phyloP scores from a whole-genome alignment of 2,797 vertebrate genomes.

The Apogon hyalosoma region DNA sequence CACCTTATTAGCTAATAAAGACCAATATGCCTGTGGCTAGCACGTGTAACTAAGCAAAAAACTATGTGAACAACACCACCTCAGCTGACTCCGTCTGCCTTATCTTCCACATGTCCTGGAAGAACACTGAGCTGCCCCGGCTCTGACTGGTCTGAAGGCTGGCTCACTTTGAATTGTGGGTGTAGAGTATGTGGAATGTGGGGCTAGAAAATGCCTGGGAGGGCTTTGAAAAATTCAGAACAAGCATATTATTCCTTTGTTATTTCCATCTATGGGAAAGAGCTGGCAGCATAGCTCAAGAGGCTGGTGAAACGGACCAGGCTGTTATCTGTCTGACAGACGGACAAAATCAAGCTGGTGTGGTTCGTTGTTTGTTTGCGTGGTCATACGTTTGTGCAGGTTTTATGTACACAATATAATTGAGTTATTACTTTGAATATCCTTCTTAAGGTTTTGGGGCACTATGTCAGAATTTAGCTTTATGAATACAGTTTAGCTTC shows the following conservation, averaged over 20 bases:
- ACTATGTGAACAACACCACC: slow-evolving; percentile 21
- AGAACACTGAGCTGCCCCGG: slow-evolving; percentile 33
- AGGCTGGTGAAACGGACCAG: slow-evolving; percentile 37
- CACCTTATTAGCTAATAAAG: slow-evolving; percentile 40
- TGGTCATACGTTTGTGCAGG: slow-evolving; percentile 13
- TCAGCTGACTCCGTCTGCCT: slow-evolving; percentile 38
- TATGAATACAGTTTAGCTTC: slow-evolving; percentile 21
- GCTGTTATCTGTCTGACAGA: slow-evolving; percentile 46
- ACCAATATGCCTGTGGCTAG: slow-evolving; percentile 46
- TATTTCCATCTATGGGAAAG: slow-evolving; percentile 46
- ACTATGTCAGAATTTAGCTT: slow-evolving; percentile 18
- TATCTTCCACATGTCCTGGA: slow-evolving; percentile 58
- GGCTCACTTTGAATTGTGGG: slow-evolving; percentile 54
- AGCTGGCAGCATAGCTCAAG: slow-evolving; percentile 34
- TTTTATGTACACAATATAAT: slow-evolving; percentile 16
- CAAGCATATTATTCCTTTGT: slow-evolving; percentile 54
- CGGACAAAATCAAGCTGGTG: slow-evolving; percentile 27
- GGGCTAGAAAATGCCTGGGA: slow-evolving; percentile 40
- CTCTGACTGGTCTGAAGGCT: slow-evolving; percentile 34
- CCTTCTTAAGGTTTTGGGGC: slow-evolving; percentile 12
- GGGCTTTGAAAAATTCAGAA: slow-evolving; percentile 46
- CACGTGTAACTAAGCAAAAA: slow-evolving; percentile 40
- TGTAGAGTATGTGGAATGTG: slow-evolving; percentile 53
- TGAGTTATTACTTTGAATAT: slow-evolving; percentile 8
- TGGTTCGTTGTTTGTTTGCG: slow-evolving; percentile 41